Evolutionary conservation across 1,140 invertebrate species (phyloP).

Genomic region (Saccostrea echinata): DNA sequence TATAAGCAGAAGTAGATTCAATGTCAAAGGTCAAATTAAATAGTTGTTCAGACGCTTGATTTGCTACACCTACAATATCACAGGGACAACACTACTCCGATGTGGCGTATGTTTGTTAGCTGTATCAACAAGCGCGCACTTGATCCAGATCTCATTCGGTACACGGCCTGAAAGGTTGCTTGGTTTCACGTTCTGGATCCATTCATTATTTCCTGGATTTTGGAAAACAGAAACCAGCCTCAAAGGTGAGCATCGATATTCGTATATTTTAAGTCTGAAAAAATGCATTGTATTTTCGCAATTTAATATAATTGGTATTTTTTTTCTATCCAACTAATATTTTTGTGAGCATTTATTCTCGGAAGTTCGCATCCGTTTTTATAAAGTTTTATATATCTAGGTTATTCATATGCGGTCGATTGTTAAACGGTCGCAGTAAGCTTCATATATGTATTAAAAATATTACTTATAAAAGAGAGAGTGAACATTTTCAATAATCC

Average conservation of each 20-base stretch:
- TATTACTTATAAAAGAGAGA: too few relatives aligned
- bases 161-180: not conserved
- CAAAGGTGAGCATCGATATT: not conserved
- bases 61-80: not conserved
- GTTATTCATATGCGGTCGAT: too few relatives aligned
- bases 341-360: too few relatives aligned
- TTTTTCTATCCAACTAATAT: too few relatives aligned
- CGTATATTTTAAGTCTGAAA: too few relatives aligned
- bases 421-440: too few relatives aligned
- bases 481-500: not conserved
- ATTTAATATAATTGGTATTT: too few relatives aligned
- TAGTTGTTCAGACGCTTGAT: not conserved
- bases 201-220: not conserved
- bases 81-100: not conserved
- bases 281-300: too few relatives aligned
- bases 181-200: too few relatives aligned
- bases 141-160: not conserved
- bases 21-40: conserved; percentile 7
- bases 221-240: not conserved
- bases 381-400: too few relatives aligned
- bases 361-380: too few relatives aligned
- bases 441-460: too few relatives aligned
- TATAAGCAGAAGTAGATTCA: conserved; percentile 24
- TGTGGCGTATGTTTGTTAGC: not conserved
- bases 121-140: not conserved